These are phyloP conservation scores for Lissonota sp. DNA, from an alignment of 2,888 invertebrate species.

Conservation along the genomic window DNA sequence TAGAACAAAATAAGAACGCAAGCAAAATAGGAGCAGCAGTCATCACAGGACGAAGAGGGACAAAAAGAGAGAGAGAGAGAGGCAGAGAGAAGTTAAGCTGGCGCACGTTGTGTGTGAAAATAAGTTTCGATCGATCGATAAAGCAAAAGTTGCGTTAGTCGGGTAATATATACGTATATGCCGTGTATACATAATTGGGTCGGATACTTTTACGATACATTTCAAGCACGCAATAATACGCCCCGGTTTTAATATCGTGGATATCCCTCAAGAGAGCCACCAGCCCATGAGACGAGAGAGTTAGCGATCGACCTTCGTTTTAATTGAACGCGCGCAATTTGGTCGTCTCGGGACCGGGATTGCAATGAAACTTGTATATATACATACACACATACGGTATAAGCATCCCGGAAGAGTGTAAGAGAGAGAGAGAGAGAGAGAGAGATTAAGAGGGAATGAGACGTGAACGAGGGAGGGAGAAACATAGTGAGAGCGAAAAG, in stretches of 20 bases:
- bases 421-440: constrained; percentile 25
- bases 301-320: constrained; percentile 54
- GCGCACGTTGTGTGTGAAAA: background rate
- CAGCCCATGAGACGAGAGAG: background rate
- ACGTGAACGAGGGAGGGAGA: constrained; percentile 14
- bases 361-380: constrained; percentile 3
- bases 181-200: constrained; percentile 8
- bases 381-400: background rate
- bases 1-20: constrained; percentile 11
- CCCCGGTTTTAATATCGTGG: background rate
- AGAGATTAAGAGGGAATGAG: constrained; percentile 1
- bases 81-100: background rate
- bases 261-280: background rate
- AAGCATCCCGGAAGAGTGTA: constrained; percentile 50
- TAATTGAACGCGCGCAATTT: constrained; percentile 61
- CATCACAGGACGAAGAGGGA: background rate
- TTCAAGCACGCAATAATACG: constrained; percentile 22
- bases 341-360: constrained; percentile 30
- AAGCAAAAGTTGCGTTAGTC: background rate
- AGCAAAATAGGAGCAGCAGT: too few relatives aligned
- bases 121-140: background rate
- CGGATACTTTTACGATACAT: constrained; percentile 1
- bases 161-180: background rate
- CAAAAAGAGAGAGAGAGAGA: background rate
- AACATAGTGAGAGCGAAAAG: constrained; percentile 48